Evolutionary conservation across 2,888 invertebrate genomes (phyloP), one percentile per base, ranked within the genome.

Genomic region (Willowsia nigromaculata): DNA sequence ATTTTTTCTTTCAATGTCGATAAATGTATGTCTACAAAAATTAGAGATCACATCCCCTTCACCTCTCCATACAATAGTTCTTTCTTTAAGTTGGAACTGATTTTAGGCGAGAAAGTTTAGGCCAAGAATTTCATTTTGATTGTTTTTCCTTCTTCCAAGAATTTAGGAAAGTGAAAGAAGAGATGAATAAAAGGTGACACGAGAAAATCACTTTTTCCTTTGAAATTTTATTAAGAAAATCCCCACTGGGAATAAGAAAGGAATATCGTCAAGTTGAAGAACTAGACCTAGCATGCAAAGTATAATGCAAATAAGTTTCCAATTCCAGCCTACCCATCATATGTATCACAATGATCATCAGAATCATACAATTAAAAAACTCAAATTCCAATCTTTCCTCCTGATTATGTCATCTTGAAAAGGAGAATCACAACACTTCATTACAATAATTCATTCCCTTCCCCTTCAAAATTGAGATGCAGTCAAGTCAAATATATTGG

Each of bases 151-250:
- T 43, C 27, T 74, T 74, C 27, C 9, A 40, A 68, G 22, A 68
- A 37, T 2, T 68, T 68, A 18, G 37, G 22, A 33, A 30, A 62
- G 27, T 30, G 62, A 62, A 62, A 30, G 11, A 22, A 47, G 71
- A 74, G 30, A 40, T 74, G 71, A 74, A 74, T 74, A 47, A 74
- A 43, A 25, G 71, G 71, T 74, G 71, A 74, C 71, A 74, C 43
- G 47, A 74, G 43, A 47, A 74, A 74, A 74, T 74, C 71, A 74
- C 71, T 74, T 74, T 74, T 74, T 74, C 47, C 71, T 43, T 43
- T 43, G 71, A 74, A 74, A 74, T 47, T 74, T 74, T 74, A 74
- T 74, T 74, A 74, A 40, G 43, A 43, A 74, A 74, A 74, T 74
- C 71, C 71, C 71, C 13, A 15, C 22, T 22, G 71, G 71, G 65